Conservation (phyloP, 2,113 vertebrate genomes). For the Pelodiscus sinensis region DNA sequence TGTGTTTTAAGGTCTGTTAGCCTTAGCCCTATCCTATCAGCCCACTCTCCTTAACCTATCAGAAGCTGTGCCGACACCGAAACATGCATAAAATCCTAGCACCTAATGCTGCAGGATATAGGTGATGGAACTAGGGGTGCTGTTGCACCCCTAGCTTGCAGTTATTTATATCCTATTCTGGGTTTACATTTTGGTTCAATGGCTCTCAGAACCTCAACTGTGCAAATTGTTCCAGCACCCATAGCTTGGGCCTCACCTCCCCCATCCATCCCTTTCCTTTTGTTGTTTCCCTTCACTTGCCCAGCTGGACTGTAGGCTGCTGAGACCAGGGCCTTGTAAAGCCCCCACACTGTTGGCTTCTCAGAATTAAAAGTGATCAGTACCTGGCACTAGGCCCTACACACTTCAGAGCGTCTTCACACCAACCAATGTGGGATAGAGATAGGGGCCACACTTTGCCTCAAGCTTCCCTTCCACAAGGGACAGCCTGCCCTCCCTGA, state of each 20-base stretch:
- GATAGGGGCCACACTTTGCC: not conserved
- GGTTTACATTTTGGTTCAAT: too few species aligned
- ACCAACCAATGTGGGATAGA: too few species aligned
- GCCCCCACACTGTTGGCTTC: not conserved
- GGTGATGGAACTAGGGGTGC: too few species aligned
- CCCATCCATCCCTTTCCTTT: not conserved
- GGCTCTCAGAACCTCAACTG: too few species aligned
- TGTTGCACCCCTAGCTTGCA: too few species aligned
- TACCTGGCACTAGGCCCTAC: not conserved
- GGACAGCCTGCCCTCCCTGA: not conserved
- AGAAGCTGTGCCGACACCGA: not conserved
- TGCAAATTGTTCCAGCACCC: too few species aligned
- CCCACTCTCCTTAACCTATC: not conserved
- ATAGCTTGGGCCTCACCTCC: not conserved
- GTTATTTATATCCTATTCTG: too few species aligned
- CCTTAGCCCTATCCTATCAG: not conserved
- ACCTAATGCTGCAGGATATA: not conserved
- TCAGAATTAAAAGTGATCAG: not conserved
- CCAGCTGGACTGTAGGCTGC: not conserved
- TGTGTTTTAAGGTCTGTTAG: not conserved
- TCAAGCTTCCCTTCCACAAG: not conserved
- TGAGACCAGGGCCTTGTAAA: not conserved
- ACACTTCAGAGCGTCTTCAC: too few species aligned
- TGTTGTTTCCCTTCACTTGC: not conserved
- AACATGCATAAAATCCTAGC: not conserved